Conservation (phyloP, 2,113 vertebrate species). For the Setophaga petechia region DNA sequence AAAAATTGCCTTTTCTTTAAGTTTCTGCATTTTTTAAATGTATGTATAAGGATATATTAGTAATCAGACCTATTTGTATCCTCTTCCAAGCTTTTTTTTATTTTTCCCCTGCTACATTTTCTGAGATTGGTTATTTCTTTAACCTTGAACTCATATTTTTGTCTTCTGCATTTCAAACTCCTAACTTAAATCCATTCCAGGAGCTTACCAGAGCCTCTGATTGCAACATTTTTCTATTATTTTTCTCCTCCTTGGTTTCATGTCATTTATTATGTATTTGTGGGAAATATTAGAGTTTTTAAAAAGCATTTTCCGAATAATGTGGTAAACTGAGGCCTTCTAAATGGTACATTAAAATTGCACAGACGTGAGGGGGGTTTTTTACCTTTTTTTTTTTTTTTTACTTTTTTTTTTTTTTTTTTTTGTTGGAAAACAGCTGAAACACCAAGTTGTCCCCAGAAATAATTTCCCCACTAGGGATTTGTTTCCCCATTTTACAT, state of each 20-base stretch:
- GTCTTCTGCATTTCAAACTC: not conserved
- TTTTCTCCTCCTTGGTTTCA: not conserved
- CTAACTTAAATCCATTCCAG: constrained; percentile 9
- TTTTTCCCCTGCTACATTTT: not conserved
- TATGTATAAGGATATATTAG: not conserved
- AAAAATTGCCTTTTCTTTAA: not conserved
- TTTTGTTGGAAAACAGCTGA: not conserved
- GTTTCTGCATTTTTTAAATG: not conserved
- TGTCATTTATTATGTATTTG: not conserved
- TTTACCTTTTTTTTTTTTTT: not conserved
- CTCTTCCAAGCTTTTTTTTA: not conserved
- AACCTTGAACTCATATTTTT: constrained; percentile 51
- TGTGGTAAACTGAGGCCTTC: not conserved
- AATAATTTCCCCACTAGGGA: not conserved
- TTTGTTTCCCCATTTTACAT: not conserved
- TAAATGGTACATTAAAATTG: not conserved
- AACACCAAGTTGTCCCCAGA: not conserved
- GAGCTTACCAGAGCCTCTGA: not conserved
- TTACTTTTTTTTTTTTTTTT: not conserved
- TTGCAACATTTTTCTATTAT: not conserved
- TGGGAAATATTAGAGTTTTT: not conserved
- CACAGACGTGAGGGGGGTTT: not conserved
- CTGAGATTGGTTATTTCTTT: constrained; percentile 1
- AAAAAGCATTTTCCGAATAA: not conserved
- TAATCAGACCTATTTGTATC: not conserved